Conservation (phyloP, 2,797 vertebrate species). For the Pangasius krempfi region DNA sequence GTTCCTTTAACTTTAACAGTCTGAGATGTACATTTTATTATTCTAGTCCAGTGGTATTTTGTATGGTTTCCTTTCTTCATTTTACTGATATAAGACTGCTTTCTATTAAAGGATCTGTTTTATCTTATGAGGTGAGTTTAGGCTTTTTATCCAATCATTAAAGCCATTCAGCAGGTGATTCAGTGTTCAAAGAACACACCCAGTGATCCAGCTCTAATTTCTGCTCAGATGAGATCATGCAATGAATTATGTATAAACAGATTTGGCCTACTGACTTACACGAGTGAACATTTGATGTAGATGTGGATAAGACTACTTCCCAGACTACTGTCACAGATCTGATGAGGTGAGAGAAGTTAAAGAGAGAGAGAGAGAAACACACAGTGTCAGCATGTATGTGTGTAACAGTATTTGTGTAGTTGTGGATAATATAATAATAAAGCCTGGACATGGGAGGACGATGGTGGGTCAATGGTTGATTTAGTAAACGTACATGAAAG, state of each 20-base stretch:
- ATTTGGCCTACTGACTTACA: neutral
- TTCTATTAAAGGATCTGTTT: neutral
- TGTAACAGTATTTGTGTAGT: neutral
- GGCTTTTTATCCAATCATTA: neutral
- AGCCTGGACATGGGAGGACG: neutral
- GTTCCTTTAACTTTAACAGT: too few relatives aligned
- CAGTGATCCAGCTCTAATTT: neutral
- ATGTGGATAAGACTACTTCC: neutral
- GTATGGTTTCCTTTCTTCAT: too few relatives aligned
- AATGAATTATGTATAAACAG: conserved; percentile 12
- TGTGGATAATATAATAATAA: neutral
- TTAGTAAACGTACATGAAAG: neutral
- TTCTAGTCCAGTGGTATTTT: too few relatives aligned
- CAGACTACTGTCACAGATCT: too few relatives aligned
- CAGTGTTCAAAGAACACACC: neutral
- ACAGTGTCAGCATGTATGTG: too few relatives aligned
- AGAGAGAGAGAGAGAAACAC: too few relatives aligned
- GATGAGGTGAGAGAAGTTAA: too few relatives aligned
- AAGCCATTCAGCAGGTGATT: neutral
- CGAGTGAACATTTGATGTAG: neutral
- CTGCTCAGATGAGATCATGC: neutral
- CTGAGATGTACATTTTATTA: too few relatives aligned
- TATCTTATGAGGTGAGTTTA: neutral
- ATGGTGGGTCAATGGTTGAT: neutral
- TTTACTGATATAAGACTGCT: too few relatives aligned